Evolutionary conservation across 2,888 invertebrate genomes (phyloP), one percentile per base, ranked within the genome.

Genomic region (Caenorhabditis wallacei): DNA sequence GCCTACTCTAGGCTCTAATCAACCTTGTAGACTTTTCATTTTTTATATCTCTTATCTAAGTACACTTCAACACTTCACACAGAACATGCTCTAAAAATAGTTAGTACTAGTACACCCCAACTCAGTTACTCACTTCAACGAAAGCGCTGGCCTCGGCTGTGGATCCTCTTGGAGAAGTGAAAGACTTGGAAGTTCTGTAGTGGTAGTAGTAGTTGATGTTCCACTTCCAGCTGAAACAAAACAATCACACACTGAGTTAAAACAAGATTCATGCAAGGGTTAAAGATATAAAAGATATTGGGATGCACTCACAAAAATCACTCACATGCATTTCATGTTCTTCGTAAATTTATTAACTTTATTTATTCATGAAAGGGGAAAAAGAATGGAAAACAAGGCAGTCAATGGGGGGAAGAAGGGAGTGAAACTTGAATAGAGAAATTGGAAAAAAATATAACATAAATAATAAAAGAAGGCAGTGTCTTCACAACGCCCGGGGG

Each of bases 401-500:
- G 51, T 20, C 20, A 48, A 37, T 18, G 51, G 40, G 43, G 30
- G 64, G 59, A 48, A 20, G 30, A 11, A n/a, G 35, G 48, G 20
- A 30, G 26, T 20, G 68, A 40, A 53, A 30, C 16, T 61, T 10
- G 18, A 35, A 20, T 20, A 26, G 20, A 24, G 18, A 40, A 74
- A 57, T 74, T 37, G 40, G 56, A 72, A 64, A 64, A 35, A n/a
- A 20, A 74, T 61, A 71, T 74, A 74, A n/a, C n/a, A n/a, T n/a
- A n/a, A n/a, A n/a, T n/a, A 74, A 74, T 74, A 74, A 22, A 61
- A 63, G n/a, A 30, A 74, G 74, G 74, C 74, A 74, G 74, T 61
- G 37, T 43, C 20, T 40, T 16, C 40, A 43, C 64, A 66, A 26
- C 35, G 74, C 74, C 74, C 71, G 35, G 43, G 40, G 18, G 40